phyloP scores from a whole-genome alignment of 2,888 invertebrate genomes.

The Patella pellucida region DNA sequence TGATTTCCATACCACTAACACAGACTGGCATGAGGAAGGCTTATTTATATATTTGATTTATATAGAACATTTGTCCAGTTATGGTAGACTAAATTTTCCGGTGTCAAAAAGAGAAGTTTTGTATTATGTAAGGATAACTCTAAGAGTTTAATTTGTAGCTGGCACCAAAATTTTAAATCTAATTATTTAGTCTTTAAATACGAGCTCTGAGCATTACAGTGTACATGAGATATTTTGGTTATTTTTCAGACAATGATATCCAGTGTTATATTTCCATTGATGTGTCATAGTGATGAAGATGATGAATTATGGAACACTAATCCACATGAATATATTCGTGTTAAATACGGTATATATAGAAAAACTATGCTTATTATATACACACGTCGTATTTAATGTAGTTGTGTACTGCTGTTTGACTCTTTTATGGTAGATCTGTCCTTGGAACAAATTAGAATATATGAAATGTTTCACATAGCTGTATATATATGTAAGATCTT shows the following conservation, averaged over 20 bases:
- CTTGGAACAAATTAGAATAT: neutral
- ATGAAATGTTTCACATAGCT: neutral
- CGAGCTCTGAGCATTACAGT: too few species aligned
- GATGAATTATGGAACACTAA: conserved; percentile 96
- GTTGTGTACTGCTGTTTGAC: neutral
- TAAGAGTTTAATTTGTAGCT: too few species aligned
- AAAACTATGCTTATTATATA: neutral
- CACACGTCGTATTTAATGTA: neutral
- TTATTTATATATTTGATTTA: too few species aligned
- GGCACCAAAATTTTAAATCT: too few species aligned
- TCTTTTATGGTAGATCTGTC: neutral
- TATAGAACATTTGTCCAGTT: too few species aligned
- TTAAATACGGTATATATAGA: conserved; percentile 86
- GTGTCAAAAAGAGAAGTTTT: too few species aligned
- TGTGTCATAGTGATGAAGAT: conserved; percentile 95
- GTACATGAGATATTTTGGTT: neutral
- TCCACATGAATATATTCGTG: conserved; percentile 95
- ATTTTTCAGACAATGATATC: conserved; percentile 82
- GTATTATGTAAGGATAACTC: too few species aligned
- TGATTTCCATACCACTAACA: neutral
- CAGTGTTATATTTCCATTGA: conserved; percentile 94
- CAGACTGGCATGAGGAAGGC: too few species aligned
- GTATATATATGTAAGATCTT: too few species aligned
- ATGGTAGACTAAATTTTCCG: too few species aligned
- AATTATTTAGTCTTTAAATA: too few species aligned